Conservation (phyloP, 2,888 invertebrate species). For the Aphidius colemani region DNA sequence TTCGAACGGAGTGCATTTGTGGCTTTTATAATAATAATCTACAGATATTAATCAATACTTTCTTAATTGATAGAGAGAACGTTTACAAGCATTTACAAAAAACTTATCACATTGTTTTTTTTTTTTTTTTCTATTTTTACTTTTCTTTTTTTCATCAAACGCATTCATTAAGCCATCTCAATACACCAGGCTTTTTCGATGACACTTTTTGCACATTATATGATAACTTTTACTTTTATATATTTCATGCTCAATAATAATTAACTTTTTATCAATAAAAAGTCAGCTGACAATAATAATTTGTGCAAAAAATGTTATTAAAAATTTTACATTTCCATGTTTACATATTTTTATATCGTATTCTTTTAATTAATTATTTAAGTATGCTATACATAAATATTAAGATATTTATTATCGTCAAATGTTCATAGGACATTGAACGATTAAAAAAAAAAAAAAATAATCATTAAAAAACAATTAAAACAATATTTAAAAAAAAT, state of each 20-base stretch:
- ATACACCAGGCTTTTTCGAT: no score
- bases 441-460: slow-evolving; percentile 18
- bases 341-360: not conserved
- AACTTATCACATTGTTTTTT: slow-evolving; percentile 58
- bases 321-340: slow-evolving; percentile 4
- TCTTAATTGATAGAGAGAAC: slow-evolving; percentile 33
- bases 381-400: slow-evolving; percentile 39
- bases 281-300: not conserved
- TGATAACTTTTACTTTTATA: slow-evolving; percentile 10
- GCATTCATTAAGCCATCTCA: not conserved
- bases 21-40: slow-evolving; percentile 17
- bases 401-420: slow-evolving; percentile 38
- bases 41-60: slow-evolving; percentile 20
- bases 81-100: slow-evolving; percentile 59
- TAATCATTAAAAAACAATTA: slow-evolving; percentile 13
- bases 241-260: slow-evolving; percentile 18
- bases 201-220: not conserved
- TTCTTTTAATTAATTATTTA: slow-evolving; percentile 17
- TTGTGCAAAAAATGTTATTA: no score
- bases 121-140: slow-evolving; percentile 37
- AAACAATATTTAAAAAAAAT: slow-evolving; percentile 5
- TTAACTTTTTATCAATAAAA: slow-evolving; percentile 10
- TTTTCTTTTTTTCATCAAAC: not conserved
- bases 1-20: slow-evolving; percentile 20
- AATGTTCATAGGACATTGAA: slow-evolving; percentile 26